A percentile compares a stretch with the other conserved stretches of the same genome.
phyloP scores from a whole-genome alignment of 2,888 invertebrate genomes.

The Cephus rjabovi region DNA sequence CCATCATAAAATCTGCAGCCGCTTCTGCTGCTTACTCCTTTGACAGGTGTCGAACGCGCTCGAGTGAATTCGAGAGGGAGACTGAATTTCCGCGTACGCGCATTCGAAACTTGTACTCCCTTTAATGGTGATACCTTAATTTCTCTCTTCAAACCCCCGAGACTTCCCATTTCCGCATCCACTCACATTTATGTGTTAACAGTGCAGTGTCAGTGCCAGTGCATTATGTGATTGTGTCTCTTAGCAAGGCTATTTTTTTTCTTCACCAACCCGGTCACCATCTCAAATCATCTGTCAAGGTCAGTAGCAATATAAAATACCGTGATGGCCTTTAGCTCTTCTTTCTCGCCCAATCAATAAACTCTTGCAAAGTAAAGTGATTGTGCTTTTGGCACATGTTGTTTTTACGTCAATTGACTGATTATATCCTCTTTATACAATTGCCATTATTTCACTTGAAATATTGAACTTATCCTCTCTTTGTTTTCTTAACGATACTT shows the following conservation, averaged over 20 bases:
- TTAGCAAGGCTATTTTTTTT: constrained; percentile 10
- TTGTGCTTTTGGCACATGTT: not conserved
- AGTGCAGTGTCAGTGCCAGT: constrained; percentile 17
- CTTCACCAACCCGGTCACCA: constrained; percentile 1
- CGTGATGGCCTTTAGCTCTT: no score
- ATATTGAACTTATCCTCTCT: not conserved
- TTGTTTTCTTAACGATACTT: no score
- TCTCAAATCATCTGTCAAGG: not conserved
- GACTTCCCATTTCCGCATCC: not conserved
- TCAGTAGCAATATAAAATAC: not conserved
- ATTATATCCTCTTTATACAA: not conserved
- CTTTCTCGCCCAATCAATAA: not conserved
- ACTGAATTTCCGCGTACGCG: not conserved
- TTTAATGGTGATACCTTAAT: not conserved
- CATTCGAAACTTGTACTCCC: not conserved
- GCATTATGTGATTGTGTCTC: constrained; percentile 24
- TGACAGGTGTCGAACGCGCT: constrained; percentile 16
- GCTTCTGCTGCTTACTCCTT: constrained; percentile 8
- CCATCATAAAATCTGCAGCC: not conserved
- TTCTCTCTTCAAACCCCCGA: not conserved
- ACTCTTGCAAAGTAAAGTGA: not conserved
- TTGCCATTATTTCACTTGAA: not conserved
- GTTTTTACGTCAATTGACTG: not conserved
- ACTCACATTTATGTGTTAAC: constrained; percentile 1
- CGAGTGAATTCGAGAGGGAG: not conserved